Base-by-base conservation (phyloP, 2,888 invertebrate species). In the Thereva nobilitata region DNA sequence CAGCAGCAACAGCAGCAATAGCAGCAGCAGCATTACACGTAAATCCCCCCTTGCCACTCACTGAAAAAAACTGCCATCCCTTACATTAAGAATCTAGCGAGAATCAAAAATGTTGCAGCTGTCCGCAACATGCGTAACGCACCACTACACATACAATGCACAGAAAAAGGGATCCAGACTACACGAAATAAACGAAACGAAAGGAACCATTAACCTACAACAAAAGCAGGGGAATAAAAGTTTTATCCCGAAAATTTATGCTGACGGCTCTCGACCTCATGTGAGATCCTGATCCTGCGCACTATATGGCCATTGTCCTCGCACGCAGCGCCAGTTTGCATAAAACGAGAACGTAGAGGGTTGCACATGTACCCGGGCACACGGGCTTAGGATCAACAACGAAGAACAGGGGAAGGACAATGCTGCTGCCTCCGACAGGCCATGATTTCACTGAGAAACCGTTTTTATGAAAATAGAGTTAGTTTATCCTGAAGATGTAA, bases 71-170 rank as follows among this genome's bases (percentile, higher is more conserved):
- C 23, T 23, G 23, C 23, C 23, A 23, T 23, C 23, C 23, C 23
- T 23, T 23, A 23, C 23, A 23, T 23, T 23, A 23, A 23, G 23
- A 23, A 23, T 23, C 23, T 23, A 23, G 42, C 34, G 34, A 64
- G 44, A 44, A 37, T 9, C 42, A 64, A 41, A 12, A 64, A 53
- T 53, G 64, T 64, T 64, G 64, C 64, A 64, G 64, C 64, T 64
- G 64, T 53, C 50, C 42, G 53, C 38, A 64, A 64, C 53, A 64
- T 64, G 64, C 64, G 53, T 53, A 53, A 53, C 64, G 53, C 64
- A 64, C 61, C 50, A 61, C 37, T 61, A 61, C 61, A 40, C 49
- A 3, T 12, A 41, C 12, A 38, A 59, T 42, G 57, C 50, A 47
- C 38, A n/a, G n/a, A n/a, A 4, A 7, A 42, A 42, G 40, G 38